Percentiles rank a stretch among this genome's conserved stretches.
phyloP scores from a whole-genome alignment of 1,140 invertebrate species.

The Lamellibrachia luymesi region DNA sequence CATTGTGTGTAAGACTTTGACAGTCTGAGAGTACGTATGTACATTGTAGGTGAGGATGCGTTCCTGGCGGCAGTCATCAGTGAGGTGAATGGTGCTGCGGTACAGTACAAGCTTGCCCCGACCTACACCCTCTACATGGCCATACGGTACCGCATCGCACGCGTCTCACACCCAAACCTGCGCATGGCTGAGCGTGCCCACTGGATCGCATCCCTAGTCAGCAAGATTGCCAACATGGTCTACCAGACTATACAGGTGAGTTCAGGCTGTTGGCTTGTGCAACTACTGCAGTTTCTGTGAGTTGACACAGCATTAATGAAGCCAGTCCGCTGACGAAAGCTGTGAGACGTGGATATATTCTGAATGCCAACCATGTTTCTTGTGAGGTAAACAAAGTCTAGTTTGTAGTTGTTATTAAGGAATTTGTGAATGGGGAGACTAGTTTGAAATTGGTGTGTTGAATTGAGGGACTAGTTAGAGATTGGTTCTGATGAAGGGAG shows the following conservation, averaged over 20 bases:
- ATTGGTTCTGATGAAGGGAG: too few relatives aligned
- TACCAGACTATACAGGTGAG: constrained; percentile 73
- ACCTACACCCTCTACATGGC: constrained; percentile 94
- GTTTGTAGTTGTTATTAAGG: too few relatives aligned
- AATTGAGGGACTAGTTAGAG: too few relatives aligned
- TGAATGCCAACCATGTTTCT: too few relatives aligned
- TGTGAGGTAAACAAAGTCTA: too few relatives aligned
- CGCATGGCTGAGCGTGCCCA: constrained; percentile 87
- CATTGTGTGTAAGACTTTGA: too few relatives aligned
- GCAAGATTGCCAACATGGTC: constrained; percentile 84
- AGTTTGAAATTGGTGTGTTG: too few relatives aligned
- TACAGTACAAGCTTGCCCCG: constrained; percentile 74
- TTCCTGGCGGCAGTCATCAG: constrained; percentile 84
- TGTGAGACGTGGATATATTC: too few relatives aligned
- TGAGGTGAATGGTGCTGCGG: constrained; percentile 68
- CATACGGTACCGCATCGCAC: constrained; percentile 84
- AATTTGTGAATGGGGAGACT: too few relatives aligned
- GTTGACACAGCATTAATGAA: too few relatives aligned
- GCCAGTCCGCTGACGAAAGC: too few relatives aligned
- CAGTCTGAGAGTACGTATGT: background rate
- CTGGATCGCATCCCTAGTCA: constrained; percentile 81
- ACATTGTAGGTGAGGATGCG: constrained; percentile 72
- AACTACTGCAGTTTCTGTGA: too few relatives aligned
- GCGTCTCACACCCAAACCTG: constrained; percentile 81
- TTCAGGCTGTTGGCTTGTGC: background rate